A percentile compares a stretch with the other conserved stretches of the same genome.
These are phyloP conservation scores for Grallaria varia DNA, from an alignment of 2,113 vertebrate species.

Conservation along the genomic window DNA sequence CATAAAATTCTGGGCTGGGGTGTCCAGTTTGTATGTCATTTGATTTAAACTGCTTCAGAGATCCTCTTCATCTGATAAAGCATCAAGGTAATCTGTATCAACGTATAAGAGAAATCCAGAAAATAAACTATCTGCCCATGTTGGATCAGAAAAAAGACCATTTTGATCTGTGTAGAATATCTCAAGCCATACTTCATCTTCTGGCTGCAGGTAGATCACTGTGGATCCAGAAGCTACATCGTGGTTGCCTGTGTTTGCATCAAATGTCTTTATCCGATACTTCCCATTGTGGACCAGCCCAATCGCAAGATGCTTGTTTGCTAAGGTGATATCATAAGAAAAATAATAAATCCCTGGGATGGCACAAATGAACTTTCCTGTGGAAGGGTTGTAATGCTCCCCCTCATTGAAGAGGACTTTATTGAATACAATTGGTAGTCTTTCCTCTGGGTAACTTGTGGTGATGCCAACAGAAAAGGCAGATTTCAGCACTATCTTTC, in stretches of 20 bases:
- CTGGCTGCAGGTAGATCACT: constrained; percentile 89
- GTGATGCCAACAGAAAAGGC: constrained; percentile 97
- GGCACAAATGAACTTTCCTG: constrained; percentile 94
- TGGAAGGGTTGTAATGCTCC: constrained; percentile 89
- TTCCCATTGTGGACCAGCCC: constrained; percentile 93
- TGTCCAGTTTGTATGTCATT: background rate
- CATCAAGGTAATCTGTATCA: constrained; percentile 92
- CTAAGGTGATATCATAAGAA: constrained; percentile 96
- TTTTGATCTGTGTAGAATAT: constrained; percentile 97
- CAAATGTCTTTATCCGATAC: constrained; percentile 93
- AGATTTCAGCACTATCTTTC: constrained; percentile 89
- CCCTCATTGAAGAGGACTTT: constrained; percentile 95
- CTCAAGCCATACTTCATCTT: constrained; percentile 97
- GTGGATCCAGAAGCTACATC: constrained; percentile 95
- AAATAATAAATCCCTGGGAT: constrained; percentile 96
- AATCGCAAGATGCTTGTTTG: constrained; percentile 96
- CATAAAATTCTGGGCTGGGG: background rate
- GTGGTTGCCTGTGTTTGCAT: constrained; percentile 97
- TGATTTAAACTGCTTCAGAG: constrained; percentile 45
- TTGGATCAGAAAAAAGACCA: constrained; percentile 91
- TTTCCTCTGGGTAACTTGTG: constrained; percentile 92
- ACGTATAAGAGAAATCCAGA: constrained; percentile 95
- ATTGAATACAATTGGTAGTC: constrained; percentile 91
- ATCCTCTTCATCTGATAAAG: constrained; percentile 86
- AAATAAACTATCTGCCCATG: constrained; percentile 95